Evolutionary conservation across 2,797 vertebrate species (phyloP).

Genomic region (Squalus acanthias): DNA sequence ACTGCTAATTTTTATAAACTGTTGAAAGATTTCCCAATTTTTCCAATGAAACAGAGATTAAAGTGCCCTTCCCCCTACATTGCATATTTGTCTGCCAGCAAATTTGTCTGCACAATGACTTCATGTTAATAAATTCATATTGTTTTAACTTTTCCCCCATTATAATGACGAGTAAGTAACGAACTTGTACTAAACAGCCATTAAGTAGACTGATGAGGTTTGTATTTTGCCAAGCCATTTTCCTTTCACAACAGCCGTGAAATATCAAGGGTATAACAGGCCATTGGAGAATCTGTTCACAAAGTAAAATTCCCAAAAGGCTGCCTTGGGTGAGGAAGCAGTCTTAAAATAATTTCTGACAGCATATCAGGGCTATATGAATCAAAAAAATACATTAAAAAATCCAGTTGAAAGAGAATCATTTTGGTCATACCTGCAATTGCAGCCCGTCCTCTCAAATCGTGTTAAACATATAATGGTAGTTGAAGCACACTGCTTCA

Average conservation of each 20-base stretch:
- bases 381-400: background rate
- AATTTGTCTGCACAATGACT: conserved; percentile 12
- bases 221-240: background rate
- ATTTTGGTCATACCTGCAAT: background rate
- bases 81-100: background rate
- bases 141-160: background rate
- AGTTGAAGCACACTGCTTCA: background rate
- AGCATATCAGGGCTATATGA: background rate
- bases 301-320: background rate
- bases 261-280: background rate
- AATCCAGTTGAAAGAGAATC: background rate
- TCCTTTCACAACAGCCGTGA: background rate
- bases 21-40: background rate
- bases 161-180: background rate
- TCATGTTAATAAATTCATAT: conserved; percentile 26
- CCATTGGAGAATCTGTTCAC: background rate
- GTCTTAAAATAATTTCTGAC: background rate
- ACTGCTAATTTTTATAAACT: background rate
- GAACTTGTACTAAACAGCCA: background rate
- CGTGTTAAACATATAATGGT: background rate
- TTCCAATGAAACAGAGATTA: background rate
- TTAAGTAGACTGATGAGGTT: background rate
- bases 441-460: background rate
- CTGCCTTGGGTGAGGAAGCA: background rate
- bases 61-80: background rate